Conservation (phyloP, 2,113 vertebrate genomes). For the Lepus europaeus region DNA sequence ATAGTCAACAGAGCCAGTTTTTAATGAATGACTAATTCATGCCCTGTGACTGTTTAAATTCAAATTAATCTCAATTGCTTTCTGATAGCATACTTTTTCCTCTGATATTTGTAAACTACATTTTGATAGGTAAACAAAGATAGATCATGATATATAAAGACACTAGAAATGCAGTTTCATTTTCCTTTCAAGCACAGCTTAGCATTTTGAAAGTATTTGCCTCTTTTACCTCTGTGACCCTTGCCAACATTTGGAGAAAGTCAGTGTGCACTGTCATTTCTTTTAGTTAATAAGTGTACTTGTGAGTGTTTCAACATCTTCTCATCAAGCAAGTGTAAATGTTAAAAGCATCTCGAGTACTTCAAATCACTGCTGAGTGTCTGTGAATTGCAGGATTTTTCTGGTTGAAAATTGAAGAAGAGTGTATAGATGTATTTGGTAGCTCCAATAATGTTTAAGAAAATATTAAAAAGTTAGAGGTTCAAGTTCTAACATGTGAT, state of each 20-base stretch:
- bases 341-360: constrained; percentile 68
- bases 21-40: constrained; percentile 58
- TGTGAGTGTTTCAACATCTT: constrained; percentile 68
- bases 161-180: neutral
- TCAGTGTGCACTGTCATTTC: constrained; percentile 48
- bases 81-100: neutral
- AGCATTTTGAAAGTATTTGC: constrained; percentile 52
- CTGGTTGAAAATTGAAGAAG: constrained; percentile 66
- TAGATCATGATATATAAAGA: neutral
- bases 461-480: constrained; percentile 64
- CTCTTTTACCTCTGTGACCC: constrained; percentile 12
- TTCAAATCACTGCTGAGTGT: constrained; percentile 47
- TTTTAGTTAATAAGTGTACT: constrained; percentile 70
- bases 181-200: constrained; percentile 1
- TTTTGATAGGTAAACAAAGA: constrained; percentile 1
- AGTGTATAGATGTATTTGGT: constrained; percentile 30
- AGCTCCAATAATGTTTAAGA: constrained; percentile 48
- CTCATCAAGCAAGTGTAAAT: constrained; percentile 79
- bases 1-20: neutral
- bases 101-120: constrained; percentile 18
- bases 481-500: constrained; percentile 19
- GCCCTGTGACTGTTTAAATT: neutral
- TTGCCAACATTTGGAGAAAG: constrained; percentile 57
- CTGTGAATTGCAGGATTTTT: neutral
- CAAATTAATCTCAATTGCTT: constrained; percentile 50